Evolutionary conservation across 2,888 invertebrate genomes (phyloP), one percentile per base, ranked within the genome.

Genomic region (Encarsia formosa): DNA sequence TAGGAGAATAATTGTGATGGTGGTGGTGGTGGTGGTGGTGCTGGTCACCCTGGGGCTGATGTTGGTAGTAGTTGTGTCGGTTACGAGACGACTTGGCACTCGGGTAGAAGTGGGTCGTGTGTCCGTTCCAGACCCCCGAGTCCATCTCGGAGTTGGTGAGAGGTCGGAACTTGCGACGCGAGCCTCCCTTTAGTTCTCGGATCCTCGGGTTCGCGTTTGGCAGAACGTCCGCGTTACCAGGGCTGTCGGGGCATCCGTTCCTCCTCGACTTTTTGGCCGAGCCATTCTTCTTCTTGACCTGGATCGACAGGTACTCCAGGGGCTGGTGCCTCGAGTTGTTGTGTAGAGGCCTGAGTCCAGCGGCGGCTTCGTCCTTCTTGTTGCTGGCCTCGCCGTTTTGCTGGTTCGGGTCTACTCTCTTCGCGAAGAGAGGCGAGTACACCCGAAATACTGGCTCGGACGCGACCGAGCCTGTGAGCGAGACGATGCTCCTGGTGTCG

Each of bases 401-500:
- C 4, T 49, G 37, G 23, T 51, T 41, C 5, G 9, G 54, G 26
- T 47, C 23, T 6, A 8, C 6, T 5, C 13, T 4, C n/a, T 22
- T 16, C 9, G 20, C 37, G 13, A 59, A 41, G 5, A 57, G 53
- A 5, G 64, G 63, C 3, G 62, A 60, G 23, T 60, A 63, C 8
- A 64, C 58, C 41, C 68, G 64, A 44, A 67, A 70, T 0, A 68
- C 65, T 0, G 73, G 73, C 43, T 73, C 73, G 0, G 73, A 74
- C 2, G 68, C 69, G 1, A 71, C 68, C 0, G 72, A 73, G 73
- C 88, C 81, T 13, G 81, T 84, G 26, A 88, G 87, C 15, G 88
- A 88, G 59, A 87, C 77, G 35, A 88, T 79, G 73, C 88, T 88
- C 62, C 86, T 86, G 16, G 83, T 82, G 63, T 86, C 86, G 65